phyloP scores from a whole-genome alignment of 2,797 vertebrate genomes.

The Enteromius viviparus region DNA sequence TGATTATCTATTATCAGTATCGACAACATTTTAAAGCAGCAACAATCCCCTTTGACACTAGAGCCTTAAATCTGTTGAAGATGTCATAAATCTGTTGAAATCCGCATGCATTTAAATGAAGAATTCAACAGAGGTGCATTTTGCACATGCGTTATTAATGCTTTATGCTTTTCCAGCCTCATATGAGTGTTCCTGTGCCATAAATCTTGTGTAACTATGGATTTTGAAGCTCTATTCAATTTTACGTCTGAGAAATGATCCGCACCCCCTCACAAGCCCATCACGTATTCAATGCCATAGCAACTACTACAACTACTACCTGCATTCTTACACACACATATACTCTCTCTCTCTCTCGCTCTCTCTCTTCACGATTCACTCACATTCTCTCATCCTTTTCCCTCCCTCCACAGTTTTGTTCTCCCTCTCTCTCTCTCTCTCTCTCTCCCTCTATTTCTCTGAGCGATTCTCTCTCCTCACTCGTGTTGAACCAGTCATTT shows the following conservation, averaged over 20 bases:
- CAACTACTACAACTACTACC: slow-evolving; percentile 47
- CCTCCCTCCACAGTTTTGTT: slow-evolving; percentile 30
- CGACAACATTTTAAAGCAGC: background rate
- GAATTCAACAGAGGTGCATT: background rate
- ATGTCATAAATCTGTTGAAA: background rate
- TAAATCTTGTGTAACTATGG: slow-evolving; percentile 3
- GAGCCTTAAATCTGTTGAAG: background rate
- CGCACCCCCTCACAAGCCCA: slow-evolving; percentile 8
- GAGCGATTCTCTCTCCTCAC: slow-evolving; percentile 46
- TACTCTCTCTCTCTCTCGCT: background rate
- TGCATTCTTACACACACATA: slow-evolving; percentile 29
- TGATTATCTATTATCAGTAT: background rate
- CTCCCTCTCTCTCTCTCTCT: slow-evolving; percentile 25
- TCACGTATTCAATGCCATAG: slow-evolving; percentile 39
- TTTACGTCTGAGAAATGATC: slow-evolving; percentile 12
- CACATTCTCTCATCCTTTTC: slow-evolving; percentile 23
- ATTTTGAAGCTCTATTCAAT: slow-evolving; percentile 22
- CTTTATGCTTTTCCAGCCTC: slow-evolving; percentile 11
- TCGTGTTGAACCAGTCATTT: slow-evolving; percentile 57
- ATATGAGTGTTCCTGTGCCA: background rate
- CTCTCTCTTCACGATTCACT: slow-evolving; percentile 37
- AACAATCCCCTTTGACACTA: background rate
- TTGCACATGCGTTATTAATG: background rate
- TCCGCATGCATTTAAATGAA: background rate
- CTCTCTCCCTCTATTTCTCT: slow-evolving; percentile 37